Conservation (phyloP, 1,140 invertebrate genomes). For the Scaptomyza montana region DNA sequence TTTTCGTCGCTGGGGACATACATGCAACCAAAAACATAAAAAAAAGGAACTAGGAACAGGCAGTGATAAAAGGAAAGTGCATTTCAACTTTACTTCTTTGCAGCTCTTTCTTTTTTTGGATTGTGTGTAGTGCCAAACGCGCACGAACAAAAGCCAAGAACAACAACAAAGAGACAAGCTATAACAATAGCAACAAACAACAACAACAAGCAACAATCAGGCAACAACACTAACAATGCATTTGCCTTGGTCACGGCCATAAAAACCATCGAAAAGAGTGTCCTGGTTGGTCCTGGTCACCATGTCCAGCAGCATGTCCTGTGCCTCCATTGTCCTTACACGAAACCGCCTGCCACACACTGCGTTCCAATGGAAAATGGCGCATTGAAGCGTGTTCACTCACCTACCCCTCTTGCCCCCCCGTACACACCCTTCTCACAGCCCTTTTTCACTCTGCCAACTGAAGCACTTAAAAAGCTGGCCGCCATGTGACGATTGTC, state of each 20-base stretch:
- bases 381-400: constrained; percentile 53
- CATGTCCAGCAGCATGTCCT: constrained; percentile 29
- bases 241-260: constrained; percentile 8
- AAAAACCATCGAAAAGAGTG: constrained; percentile 28
- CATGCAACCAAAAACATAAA: too few species aligned
- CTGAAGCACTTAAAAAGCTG: constrained; percentile 7
- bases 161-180: constrained; percentile 21
- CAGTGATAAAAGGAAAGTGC: constrained; percentile 1
- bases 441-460: neutral
- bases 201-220: neutral
- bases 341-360: constrained; percentile 38
- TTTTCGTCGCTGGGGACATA: constrained; percentile 5
- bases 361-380: constrained; percentile 48
- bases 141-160: constrained; percentile 55
- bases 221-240: too few species aligned
- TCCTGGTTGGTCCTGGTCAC: neutral
- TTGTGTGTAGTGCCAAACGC: constrained; percentile 13
- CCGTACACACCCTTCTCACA: too few species aligned
- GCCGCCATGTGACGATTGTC: constrained; percentile 71
- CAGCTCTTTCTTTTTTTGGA: constrained; percentile 1
- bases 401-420: neutral
- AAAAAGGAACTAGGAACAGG: neutral
- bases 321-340: constrained; percentile 59
- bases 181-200: constrained; percentile 14
- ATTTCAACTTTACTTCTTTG: constrained; percentile 1